Conservation (phyloP, 2,113 vertebrate genomes). For the Platichthys flesus region DNA sequence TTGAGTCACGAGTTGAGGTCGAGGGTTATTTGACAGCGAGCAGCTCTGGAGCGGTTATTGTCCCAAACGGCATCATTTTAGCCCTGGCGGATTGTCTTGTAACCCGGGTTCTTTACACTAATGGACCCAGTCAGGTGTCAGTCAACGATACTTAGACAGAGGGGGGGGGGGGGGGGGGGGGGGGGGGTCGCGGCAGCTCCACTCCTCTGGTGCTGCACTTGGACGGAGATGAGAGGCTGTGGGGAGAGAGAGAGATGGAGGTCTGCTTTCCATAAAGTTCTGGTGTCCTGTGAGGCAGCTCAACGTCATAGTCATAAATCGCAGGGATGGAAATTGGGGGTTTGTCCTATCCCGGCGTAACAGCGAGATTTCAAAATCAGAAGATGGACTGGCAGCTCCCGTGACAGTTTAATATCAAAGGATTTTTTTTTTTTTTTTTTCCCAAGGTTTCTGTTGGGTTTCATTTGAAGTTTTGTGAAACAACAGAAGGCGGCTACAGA, state of each 20-base stretch:
- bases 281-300: slow-evolving; percentile 74
- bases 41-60: slow-evolving; percentile 2
- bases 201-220: slow-evolving; percentile 65
- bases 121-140: slow-evolving; percentile 72
- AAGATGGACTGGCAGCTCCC: slow-evolving; percentile 57
- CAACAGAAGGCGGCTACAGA: slow-evolving; percentile 7
- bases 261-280: slow-evolving; percentile 82
- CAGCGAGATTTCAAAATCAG: slow-evolving; percentile 64
- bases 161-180: slow-evolving; percentile 60
- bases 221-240: slow-evolving; percentile 76
- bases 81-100: slow-evolving; percentile 22
- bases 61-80: background rate
- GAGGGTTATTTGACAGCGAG: slow-evolving; percentile 58
- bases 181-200: slow-evolving; percentile 57
- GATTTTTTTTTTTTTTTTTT: slow-evolving; percentile 7
- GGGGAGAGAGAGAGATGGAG: slow-evolving; percentile 45
- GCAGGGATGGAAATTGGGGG: slow-evolving; percentile 68
- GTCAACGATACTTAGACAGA: slow-evolving; percentile 67
- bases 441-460: slow-evolving; percentile 46
- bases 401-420: slow-evolving; percentile 66
- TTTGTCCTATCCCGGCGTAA: slow-evolving; percentile 68
- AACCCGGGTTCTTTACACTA: slow-evolving; percentile 45
- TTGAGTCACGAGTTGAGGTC: slow-evolving; percentile 79
- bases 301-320: slow-evolving; percentile 80
- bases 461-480: slow-evolving; percentile 50